These are phyloP conservation scores for Bombus picipes DNA, from an alignment of 1,140 invertebrate genomes.

Conservation along the genomic window DNA sequence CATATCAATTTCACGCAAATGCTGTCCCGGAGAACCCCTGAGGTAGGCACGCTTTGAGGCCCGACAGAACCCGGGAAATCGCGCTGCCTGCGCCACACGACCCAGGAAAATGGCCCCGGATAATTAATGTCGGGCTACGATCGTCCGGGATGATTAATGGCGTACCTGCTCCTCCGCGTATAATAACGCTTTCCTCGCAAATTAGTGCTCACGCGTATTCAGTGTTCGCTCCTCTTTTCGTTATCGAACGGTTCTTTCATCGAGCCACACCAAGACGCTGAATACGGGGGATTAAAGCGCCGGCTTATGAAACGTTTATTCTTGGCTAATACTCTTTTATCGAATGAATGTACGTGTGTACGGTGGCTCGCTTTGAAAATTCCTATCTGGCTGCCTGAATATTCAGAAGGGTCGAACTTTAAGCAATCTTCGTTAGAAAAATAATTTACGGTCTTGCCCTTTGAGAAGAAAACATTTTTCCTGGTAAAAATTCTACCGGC, in stretches of 20 bases:
- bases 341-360: neutral
- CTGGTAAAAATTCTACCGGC: neutral
- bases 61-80: conserved; percentile 64
- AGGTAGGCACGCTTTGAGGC: conserved; percentile 65
- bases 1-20: conserved; percentile 78
- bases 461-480: neutral
- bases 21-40: conserved; percentile 65
- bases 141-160: conserved; percentile 74
- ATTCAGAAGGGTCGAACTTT: neutral
- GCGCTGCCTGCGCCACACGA: conserved; percentile 59
- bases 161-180: conserved; percentile 62
- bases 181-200: conserved; percentile 76
- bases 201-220: conserved; percentile 74
- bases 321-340: conserved; percentile 11
- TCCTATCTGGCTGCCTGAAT: neutral
- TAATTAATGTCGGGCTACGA: conserved; percentile 79
- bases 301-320: conserved; percentile 17
- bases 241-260: conserved; percentile 60
- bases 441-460: neutral
- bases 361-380: neutral
- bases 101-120: conserved; percentile 75
- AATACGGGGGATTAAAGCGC: conserved; percentile 12
- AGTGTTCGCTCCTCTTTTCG: conserved; percentile 51
- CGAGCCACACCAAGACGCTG: conserved; percentile 38
- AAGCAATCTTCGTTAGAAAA: neutral